phyloP scores from a whole-genome alignment of 2,797 vertebrate genomes.

The Diplodus puntazzo region DNA sequence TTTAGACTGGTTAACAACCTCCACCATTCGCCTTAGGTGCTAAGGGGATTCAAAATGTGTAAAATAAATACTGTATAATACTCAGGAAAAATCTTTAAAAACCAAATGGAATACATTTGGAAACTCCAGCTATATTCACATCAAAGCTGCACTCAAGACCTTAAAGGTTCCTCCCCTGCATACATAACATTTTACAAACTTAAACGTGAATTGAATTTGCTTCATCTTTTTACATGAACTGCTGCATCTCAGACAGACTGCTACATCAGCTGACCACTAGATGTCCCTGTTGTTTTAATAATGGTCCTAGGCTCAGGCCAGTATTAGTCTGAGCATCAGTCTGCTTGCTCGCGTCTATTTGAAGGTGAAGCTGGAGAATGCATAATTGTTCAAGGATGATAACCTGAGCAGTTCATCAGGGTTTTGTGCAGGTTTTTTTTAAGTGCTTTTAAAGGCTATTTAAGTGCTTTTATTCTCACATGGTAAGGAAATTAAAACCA shows the following conservation, averaged over 20 bases:
- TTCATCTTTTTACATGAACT: not conserved
- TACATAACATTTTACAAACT: not conserved
- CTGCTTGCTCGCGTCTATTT: not conserved
- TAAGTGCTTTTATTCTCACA: not conserved
- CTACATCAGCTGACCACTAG: conserved; percentile 53
- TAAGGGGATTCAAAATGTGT: not conserved
- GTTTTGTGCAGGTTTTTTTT: not conserved
- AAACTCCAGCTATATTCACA: not conserved
- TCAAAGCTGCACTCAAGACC: not conserved
- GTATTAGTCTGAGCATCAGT: not conserved
- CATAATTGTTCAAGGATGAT: not conserved
- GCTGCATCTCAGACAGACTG: not conserved
- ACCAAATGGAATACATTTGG: not conserved
- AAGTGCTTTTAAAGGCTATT: not conserved
- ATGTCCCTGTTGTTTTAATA: conserved; percentile 49
- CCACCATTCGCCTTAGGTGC: not conserved
- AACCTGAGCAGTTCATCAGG: not conserved
- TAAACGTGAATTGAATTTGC: not conserved
- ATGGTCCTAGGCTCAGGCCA: not conserved
- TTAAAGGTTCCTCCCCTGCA: not conserved
- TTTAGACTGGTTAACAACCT: not conserved
- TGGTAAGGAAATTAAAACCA: too few relatives aligned
- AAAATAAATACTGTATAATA: not conserved
- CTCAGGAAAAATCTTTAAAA: not conserved
- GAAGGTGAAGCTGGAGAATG: not conserved